Evolutionary conservation across 2,888 invertebrate genomes (phyloP).

Genomic region (Stratiomys singularior): DNA sequence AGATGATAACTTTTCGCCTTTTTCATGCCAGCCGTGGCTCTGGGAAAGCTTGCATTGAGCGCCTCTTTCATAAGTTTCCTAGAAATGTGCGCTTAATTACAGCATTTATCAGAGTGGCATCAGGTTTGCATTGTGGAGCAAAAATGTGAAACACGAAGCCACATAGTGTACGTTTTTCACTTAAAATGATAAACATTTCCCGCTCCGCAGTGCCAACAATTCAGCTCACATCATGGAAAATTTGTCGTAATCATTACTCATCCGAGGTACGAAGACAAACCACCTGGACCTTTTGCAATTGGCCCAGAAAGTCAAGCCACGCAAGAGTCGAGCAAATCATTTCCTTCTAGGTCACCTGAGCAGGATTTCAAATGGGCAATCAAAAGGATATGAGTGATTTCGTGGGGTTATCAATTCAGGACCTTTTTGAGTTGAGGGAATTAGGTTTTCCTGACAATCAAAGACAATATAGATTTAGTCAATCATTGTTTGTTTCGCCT

Average conservation of each 20-base stretch:
- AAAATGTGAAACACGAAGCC: background rate
- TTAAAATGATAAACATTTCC: background rate
- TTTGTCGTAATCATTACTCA: conserved; percentile 29
- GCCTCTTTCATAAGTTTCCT: background rate
- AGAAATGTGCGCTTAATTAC: conserved; percentile 26
- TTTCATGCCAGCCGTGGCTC: background rate
- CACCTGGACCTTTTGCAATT: conserved; percentile 28
- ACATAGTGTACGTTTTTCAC: background rate
- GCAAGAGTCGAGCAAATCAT: conserved; percentile 19
- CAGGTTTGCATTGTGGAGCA: background rate
- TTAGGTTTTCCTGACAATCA: too few relatives aligned
- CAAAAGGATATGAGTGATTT: background rate
- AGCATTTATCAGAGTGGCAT: conserved; percentile 10
- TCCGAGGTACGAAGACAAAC: conserved; percentile 26
- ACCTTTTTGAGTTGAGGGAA: too few relatives aligned
- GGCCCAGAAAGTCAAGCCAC: background rate
- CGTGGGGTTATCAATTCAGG: background rate
- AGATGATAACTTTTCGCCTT: conserved; percentile 17
- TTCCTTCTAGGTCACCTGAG: background rate
- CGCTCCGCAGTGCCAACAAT: background rate
- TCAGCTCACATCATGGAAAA: background rate
- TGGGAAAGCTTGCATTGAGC: background rate
- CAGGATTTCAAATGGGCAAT: background rate
- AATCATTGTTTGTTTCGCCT: too few relatives aligned
- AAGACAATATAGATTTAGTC: too few relatives aligned